These are phyloP conservation scores for Parazoanthus swiftii DNA, from an alignment of 92 coral and sea anemone species.

Conservation along the genomic window DNA sequence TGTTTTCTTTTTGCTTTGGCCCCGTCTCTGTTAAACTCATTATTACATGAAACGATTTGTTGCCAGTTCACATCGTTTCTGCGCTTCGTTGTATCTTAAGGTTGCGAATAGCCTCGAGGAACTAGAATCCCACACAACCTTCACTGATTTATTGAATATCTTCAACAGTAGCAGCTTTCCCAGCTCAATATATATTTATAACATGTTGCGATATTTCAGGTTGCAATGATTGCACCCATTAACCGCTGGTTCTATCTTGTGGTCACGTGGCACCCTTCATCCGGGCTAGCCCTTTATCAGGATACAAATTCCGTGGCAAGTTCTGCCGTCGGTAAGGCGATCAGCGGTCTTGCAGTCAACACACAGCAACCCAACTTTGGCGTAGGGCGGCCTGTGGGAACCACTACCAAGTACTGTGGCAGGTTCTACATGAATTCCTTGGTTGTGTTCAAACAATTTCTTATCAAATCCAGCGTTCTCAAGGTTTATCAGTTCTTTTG, in stretches of 20 bases:
- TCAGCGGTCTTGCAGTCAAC: conserved; percentile 59
- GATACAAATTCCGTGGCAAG: conserved; percentile 54
- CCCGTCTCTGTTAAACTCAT: too few relatives aligned
- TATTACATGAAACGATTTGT: too few relatives aligned
- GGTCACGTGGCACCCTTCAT: conserved; percentile 76
- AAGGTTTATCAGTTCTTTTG: conserved; percentile 76
- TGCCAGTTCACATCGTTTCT: too few relatives aligned
- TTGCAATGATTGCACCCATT: conserved; percentile 47
- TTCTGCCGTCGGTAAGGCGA: conserved; percentile 41
- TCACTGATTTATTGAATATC: too few relatives aligned
- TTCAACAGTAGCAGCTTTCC: too few relatives aligned
- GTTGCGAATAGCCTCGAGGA: too few relatives aligned
- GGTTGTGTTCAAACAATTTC: conserved; percentile 87
- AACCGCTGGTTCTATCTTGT: conserved; percentile 83
- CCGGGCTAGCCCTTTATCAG: conserved; percentile 72
- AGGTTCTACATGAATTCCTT: conserved; percentile 78
- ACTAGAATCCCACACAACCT: too few relatives aligned
- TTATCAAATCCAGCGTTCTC: conserved; percentile 48
- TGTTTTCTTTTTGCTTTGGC: too few relatives aligned
- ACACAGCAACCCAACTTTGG: conserved; percentile 66
- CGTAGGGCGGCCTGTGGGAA: conserved; percentile 77
- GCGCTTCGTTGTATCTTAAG: too few relatives aligned
- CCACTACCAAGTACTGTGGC: conserved; percentile 65
- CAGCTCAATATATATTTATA: too few relatives aligned
- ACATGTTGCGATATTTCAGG: conserved; percentile 43